Evolutionary conservation across 2,797 vertebrate species (phyloP), one percentile per base, ranked within the genome.

Genomic region (Urosaurus nigricauda): DNA sequence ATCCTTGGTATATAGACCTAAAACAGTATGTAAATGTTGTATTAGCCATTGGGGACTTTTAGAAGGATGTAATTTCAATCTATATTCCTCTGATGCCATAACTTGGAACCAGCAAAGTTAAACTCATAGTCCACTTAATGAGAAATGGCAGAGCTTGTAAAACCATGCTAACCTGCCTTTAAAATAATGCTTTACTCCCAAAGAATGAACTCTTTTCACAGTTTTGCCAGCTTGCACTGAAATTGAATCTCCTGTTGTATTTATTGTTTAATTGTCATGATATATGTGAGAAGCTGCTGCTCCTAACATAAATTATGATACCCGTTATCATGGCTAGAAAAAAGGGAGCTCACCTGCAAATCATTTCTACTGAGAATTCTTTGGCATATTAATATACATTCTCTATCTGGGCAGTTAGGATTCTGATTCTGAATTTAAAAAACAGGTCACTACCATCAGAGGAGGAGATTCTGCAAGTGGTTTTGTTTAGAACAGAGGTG

Each of bases 81-180:
- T 89, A 89, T 92, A 91, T 90, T 87, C 85, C 86, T 93, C 2
- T 58, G 89, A 92, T 92, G 91, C 80, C 92, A 89, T 79, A 95
- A 90, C 53, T 79, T 58, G 79, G 86, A 63, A 93, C 29, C 91
- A 90, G 90, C 82, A 89, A 92, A 93, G 90, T n/a, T 86, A 92
- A 92, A 95, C 83, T 86, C 81, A 87, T 63, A 32, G 63, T 77
- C 37, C 95, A 90, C 26, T 63, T 95, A 95, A 96, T 90, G 90
- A 95, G 93, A 96, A 94, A 94, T 82, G 89, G 94, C 90, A 95
- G 93, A 90, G 85, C 91, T 94, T 94, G 93, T 93, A 96, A 96
- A 95, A 87, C 90, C 92, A 93, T 90, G 94, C 93, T 82, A 37
- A 91, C 90, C 77, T 91, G 92, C 90, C 88, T 91, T 94, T 94